These are phyloP conservation scores for Silurus lanzhouensis DNA, from an alignment of 2,797 vertebrate genomes.

Conservation along the genomic window DNA sequence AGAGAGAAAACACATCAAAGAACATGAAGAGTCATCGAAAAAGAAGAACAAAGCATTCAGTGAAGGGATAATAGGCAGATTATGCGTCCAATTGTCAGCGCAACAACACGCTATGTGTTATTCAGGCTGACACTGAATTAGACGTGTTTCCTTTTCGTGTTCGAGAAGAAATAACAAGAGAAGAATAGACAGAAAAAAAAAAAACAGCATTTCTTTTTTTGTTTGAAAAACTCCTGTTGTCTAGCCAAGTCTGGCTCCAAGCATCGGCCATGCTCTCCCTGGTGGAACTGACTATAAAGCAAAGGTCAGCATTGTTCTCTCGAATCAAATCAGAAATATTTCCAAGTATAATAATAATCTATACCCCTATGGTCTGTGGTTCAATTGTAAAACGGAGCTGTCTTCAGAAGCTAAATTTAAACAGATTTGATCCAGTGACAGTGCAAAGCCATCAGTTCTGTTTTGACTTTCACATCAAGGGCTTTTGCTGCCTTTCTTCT, in stretches of 20 bases:
- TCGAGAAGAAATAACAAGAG: conserved; percentile 41
- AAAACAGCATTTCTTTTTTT: conserved; percentile 37
- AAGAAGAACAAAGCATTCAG: conserved; percentile 43
- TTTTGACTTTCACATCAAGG: conserved; percentile 51
- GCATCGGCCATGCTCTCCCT: conserved; percentile 41
- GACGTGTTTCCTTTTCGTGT: conserved; percentile 52
- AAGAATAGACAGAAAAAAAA: conserved; percentile 40
- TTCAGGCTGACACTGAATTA: conserved; percentile 46
- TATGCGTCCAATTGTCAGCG: conserved; percentile 29
- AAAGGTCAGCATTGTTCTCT: conserved; percentile 55
- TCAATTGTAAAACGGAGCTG: conserved; percentile 47
- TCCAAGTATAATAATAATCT: conserved; percentile 53
- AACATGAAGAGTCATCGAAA: conserved; percentile 25
- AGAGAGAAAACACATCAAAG: conserved; percentile 36
- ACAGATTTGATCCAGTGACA: conserved; percentile 53
- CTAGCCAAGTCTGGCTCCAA: conserved; percentile 45
- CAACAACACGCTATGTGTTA: conserved; percentile 38
- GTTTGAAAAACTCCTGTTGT: conserved; percentile 48
- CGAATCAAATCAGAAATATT: conserved; percentile 57
- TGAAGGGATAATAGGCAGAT: conserved; percentile 29
- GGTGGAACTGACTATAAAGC: conserved; percentile 51
- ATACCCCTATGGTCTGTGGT: conserved; percentile 48
- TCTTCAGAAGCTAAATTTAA: conserved; percentile 54
- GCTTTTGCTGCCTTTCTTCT: conserved; percentile 46
- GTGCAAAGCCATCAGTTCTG: conserved; percentile 48